A percentile compares a stretch with the other conserved stretches of the same genome.
Conservation (phyloP, 2,113 vertebrate genomes). For the Ia io region DNA sequence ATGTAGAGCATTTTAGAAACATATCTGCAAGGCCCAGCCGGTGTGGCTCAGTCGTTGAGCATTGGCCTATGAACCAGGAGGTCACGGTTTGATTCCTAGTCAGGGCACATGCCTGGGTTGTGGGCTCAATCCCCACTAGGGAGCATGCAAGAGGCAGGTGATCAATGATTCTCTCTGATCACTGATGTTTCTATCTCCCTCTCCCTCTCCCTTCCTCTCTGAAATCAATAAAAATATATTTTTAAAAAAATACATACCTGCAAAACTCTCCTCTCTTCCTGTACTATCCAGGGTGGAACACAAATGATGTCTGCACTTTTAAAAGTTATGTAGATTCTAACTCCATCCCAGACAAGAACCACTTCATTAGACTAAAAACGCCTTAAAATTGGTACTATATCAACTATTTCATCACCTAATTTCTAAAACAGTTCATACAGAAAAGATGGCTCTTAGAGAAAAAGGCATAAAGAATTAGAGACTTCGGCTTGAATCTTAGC, state of each 20-base stretch:
- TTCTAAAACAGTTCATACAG: not conserved
- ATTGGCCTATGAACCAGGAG: too few relatives aligned
- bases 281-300: not conserved
- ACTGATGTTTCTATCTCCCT: too few relatives aligned
- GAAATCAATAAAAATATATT: not conserved
- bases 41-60: too few relatives aligned
- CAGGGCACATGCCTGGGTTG: too few relatives aligned
- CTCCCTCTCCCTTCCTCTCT: too few relatives aligned
- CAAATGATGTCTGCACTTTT: not conserved
- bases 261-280: not conserved
- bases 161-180: too few relatives aligned
- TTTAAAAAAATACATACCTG: not conserved
- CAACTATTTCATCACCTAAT: not conserved
- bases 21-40: not conserved
- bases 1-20: not conserved
- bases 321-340: not conserved
- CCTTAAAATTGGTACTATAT: not conserved
- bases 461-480: not conserved
- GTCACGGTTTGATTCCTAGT: too few relatives aligned
- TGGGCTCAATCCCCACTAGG: too few relatives aligned
- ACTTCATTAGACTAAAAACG: not conserved
- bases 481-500: not conserved
- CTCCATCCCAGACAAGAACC: not conserved
- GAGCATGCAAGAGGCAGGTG: too few relatives aligned
- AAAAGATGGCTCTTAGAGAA: not conserved